phyloP scores from a whole-genome alignment of 2,113 vertebrate genomes.

The Limnothrissa miodon region DNA sequence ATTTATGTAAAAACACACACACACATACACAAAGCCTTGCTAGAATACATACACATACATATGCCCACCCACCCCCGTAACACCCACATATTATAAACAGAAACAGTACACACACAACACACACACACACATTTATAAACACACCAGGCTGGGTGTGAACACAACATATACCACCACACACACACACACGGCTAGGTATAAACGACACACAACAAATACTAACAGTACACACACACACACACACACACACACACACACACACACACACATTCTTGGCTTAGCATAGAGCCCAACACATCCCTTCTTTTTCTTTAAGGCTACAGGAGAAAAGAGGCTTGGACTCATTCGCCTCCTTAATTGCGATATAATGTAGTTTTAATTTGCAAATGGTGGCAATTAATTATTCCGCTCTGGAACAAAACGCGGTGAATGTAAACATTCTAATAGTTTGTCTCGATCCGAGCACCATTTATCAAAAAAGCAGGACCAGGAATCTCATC shows the following conservation, averaged over 20 bases:
- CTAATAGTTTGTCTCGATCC: slow-evolving; percentile 71
- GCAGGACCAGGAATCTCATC: slow-evolving; percentile 66
- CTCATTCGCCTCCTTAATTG: slow-evolving; percentile 79
- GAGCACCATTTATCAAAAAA: slow-evolving; percentile 73
- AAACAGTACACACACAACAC: slow-evolving; percentile 31
- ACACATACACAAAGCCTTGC: slow-evolving; percentile 15
- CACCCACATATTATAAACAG: background rate
- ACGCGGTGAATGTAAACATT: slow-evolving; percentile 78
- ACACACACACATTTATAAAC: slow-evolving; percentile 10
- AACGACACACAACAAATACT: slow-evolving; percentile 24
- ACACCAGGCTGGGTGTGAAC: no score
- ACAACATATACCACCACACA: slow-evolving; percentile 24
- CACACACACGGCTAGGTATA: background rate
- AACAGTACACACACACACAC: slow-evolving; percentile 4
- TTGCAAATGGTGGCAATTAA: slow-evolving; percentile 77
- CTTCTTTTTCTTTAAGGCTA: slow-evolving; percentile 60
- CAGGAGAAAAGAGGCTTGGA: slow-evolving; percentile 57
- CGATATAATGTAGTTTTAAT: slow-evolving; percentile 80
- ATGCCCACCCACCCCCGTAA: slow-evolving; percentile 21
- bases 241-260: slow-evolving; percentile 32
- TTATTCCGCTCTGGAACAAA: slow-evolving; percentile 77
- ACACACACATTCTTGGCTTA: background rate
- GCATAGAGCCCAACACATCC: slow-evolving; percentile 55
- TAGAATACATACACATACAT: slow-evolving; percentile 23
- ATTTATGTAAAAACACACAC: background rate